These are phyloP conservation scores for Microtus oregoni DNA, from an alignment of 2,113 vertebrate species.

Conservation along the genomic window DNA sequence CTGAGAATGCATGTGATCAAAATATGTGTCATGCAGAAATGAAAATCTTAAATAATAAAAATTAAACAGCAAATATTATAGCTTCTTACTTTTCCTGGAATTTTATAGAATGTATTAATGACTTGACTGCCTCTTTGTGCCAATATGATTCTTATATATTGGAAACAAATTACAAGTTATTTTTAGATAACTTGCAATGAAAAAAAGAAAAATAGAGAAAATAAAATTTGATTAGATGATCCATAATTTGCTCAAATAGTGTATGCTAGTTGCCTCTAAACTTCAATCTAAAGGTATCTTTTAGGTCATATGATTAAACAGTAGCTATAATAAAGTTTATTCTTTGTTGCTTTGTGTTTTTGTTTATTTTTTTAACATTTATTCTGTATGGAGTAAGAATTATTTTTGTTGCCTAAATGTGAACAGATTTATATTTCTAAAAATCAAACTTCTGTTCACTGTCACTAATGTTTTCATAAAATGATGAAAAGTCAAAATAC, in stretches of 20 bases:
- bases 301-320: neutral
- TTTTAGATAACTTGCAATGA: neutral
- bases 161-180: neutral
- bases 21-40: neutral
- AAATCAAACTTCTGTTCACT: slow-evolving; percentile 29
- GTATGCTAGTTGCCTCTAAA: neutral
- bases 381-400: neutral
- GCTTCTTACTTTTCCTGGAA: neutral
- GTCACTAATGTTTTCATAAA: neutral
- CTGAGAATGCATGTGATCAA: neutral
- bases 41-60: neutral
- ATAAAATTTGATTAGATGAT: neutral
- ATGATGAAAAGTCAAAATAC: neutral
- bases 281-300: fast-evolving
- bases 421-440: slow-evolving; percentile 4
- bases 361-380: neutral
- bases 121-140: neutral
- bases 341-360: neutral
- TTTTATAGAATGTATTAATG: slow-evolving; percentile 13
- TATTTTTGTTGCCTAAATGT: neutral
- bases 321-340: neutral
- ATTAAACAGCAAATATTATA: neutral
- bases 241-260: neutral
- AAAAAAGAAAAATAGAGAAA: neutral
- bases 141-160: neutral